These are phyloP conservation scores for Meleagris gallopavo DNA, from an alignment of 2,113 vertebrate genomes.

Conservation along the genomic window DNA sequence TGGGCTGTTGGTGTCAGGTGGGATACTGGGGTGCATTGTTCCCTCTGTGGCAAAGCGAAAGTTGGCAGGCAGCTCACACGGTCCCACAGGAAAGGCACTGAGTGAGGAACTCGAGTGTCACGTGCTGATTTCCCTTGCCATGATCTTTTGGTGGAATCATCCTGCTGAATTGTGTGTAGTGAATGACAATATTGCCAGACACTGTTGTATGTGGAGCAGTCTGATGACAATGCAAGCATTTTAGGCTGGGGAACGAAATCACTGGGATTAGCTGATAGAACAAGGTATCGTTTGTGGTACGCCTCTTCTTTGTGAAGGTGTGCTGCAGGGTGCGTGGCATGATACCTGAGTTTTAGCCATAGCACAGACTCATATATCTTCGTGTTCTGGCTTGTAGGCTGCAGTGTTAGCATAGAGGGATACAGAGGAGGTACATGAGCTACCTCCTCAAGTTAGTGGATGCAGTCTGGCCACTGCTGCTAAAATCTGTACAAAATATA, in stretches of 20 bases:
- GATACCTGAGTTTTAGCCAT: not conserved
- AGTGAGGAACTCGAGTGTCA: not conserved
- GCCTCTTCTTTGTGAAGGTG: not conserved
- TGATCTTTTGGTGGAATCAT: not conserved
- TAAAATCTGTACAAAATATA: not conserved
- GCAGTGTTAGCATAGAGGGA: not conserved
- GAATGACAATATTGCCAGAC: not conserved
- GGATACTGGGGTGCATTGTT: not conserved
- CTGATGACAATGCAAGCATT: not conserved
- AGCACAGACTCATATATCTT: not conserved
- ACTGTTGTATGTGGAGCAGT: not conserved
- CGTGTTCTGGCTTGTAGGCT: not conserved
- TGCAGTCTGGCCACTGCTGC: not conserved
- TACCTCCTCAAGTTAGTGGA: rapidly evolving
- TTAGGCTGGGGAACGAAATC: not conserved
- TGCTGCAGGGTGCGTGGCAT: rapidly evolving
- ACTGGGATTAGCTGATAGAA: not conserved
- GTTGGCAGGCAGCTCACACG: not conserved
- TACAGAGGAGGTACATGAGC: not conserved
- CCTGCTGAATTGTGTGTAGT: not conserved
- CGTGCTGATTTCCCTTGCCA: not conserved
- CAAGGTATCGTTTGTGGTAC: not conserved
- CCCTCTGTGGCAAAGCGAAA: rapidly evolving
- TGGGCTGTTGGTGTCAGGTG: not conserved
- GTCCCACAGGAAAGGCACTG: not conserved